Evolutionary conservation across 2,797 vertebrate genomes (phyloP).

Genomic region (Melanotaenia maccullochi): DNA sequence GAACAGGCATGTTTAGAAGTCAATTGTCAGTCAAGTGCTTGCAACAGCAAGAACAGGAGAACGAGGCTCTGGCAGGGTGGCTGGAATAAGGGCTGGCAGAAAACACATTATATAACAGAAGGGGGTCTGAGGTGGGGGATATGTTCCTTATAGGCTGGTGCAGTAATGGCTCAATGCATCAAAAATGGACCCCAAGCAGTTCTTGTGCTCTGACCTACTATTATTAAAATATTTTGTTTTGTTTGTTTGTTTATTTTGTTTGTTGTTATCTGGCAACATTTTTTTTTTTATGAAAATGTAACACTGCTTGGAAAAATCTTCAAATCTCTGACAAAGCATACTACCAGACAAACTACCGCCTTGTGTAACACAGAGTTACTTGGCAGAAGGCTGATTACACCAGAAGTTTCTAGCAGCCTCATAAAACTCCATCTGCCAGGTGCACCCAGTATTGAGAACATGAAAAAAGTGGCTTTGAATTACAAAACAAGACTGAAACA

Average conservation of each 20-base stretch:
- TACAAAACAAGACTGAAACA: too few relatives aligned
- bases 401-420: background rate
- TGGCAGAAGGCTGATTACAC: background rate
- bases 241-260: too few relatives aligned
- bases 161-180: too few relatives aligned
- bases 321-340: too few relatives aligned
- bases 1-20: conserved; percentile 45
- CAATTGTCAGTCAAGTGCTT: background rate
- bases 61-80: conserved; percentile 2
- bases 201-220: too few relatives aligned
- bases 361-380: background rate
- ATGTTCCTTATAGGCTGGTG: too few relatives aligned
- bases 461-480: too few relatives aligned
- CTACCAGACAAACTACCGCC: too few relatives aligned
- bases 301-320: too few relatives aligned
- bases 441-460: background rate
- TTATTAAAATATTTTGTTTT: background rate
- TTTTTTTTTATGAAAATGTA: too few relatives aligned
- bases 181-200: too few relatives aligned
- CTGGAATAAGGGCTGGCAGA: background rate
- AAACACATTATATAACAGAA: background rate
- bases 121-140: background rate
- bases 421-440: background rate
- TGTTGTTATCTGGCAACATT: too few relatives aligned
- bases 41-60: conserved; percentile 2